phyloP scores from a whole-genome alignment of 2,888 invertebrate genomes.

The Acleris holmiana region DNA sequence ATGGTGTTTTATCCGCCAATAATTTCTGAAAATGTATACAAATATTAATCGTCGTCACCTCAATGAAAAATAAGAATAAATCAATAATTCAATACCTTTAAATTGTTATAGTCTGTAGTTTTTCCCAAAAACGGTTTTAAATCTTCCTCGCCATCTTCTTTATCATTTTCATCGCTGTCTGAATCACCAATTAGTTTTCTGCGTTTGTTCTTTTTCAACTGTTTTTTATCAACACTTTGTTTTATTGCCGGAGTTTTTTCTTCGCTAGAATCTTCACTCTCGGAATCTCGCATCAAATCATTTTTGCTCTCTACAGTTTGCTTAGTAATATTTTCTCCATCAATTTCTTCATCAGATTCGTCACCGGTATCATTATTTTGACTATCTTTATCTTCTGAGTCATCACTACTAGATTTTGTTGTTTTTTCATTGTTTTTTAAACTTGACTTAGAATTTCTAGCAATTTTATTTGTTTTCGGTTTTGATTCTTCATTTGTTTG shows the following conservation, averaged over 20 bases:
- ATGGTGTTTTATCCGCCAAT: conserved; percentile 84
- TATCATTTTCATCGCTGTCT: conserved; percentile 40
- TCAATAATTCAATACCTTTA: conserved; percentile 57
- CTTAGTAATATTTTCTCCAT: conserved; percentile 24
- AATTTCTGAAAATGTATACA: conserved; percentile 70
- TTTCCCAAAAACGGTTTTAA: conserved; percentile 62
- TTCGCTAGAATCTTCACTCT: conserved; percentile 25
- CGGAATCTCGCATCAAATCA: background rate
- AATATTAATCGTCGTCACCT: too few relatives aligned
- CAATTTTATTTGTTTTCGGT: background rate
- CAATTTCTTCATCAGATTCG: conserved; percentile 10
- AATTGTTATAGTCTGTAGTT: conserved; percentile 64
- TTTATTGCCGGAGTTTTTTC: conserved; percentile 37
- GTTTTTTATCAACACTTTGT: conserved; percentile 40
- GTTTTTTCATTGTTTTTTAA: conserved; percentile 6
- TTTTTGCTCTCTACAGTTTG: conserved; percentile 1
- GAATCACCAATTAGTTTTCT: conserved; percentile 40
- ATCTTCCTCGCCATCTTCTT: conserved; percentile 38
- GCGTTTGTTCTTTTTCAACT: conserved; percentile 40
- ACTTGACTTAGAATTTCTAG: conserved; percentile 5
- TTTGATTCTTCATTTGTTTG: conserved; percentile 2
- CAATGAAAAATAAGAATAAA: too few relatives aligned
- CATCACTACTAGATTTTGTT: conserved; percentile 19
- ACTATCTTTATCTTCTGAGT: conserved; percentile 39
- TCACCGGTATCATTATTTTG: conserved; percentile 36